Evolutionary conservation across 2,113 vertebrate species (phyloP), one percentile per base, ranked within the genome.

Genomic region (Burhinus oedicnemus): DNA sequence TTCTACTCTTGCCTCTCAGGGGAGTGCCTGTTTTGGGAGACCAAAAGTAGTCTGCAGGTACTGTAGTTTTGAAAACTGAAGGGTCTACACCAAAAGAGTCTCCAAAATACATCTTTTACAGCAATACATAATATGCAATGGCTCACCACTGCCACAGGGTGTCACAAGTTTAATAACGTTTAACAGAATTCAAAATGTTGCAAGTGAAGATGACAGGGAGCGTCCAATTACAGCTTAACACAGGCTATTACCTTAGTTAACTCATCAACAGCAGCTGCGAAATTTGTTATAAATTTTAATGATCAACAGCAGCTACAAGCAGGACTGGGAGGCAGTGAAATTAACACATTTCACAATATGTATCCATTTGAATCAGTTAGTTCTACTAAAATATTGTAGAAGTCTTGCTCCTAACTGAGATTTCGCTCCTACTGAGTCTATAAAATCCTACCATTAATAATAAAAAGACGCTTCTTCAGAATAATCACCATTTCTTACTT

Each of bases 101-200:
- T 64, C 36, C 65, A 76, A 93, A 81, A 72, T 5, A 30, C 2
- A 36, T 57, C 52, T 60, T 83, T 15, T 54, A 69, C 9, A 22
- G 34, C 3, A 88, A 26, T 15, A 68, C 15, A 18, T 7, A 19
- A 65, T 40, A 88, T 87, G 97, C 87, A 98, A 51, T 96, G 83
- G 81, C 96, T 94, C 26, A n/a, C 23, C 77, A 64, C 81, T 72
- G 82, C 97, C 97, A 98, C 97, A 95, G 96, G 97, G 97, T 97
- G 97, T 97, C 97, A 97, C 83, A 96, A 96, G 95, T 80, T 97
- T 90, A 97, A 97, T 97, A 78, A 95, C 9, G 65, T 96, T 97
- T 89, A 93, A 90, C 77, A 71, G 77, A 89, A 83, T 65, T 83
- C 91, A 82, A 81, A 85, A 52, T 4, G 10, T 26, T 89, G 47